Evolutionary conservation across 2,113 vertebrate genomes (phyloP).

Genomic region (Rhinogobius similis): DNA sequence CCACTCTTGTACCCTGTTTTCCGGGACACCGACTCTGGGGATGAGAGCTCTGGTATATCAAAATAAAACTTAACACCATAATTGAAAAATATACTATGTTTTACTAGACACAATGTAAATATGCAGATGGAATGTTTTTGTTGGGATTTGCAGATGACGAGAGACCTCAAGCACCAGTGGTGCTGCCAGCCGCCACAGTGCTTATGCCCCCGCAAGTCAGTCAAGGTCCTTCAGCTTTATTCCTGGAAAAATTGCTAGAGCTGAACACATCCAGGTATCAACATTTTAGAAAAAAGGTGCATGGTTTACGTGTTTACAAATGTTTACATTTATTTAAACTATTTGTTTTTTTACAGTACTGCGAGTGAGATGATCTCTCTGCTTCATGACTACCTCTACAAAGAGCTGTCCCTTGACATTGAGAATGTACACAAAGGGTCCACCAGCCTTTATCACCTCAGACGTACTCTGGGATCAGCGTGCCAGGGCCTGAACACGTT

Average conservation of each 20-base stretch:
- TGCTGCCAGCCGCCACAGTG: constrained; percentile 24
- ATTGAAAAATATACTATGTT: neutral
- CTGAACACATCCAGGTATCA: constrained; percentile 77
- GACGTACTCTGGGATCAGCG: constrained; percentile 70
- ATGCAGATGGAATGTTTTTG: neutral
- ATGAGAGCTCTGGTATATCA: constrained; percentile 80
- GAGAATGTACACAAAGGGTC: constrained; percentile 78
- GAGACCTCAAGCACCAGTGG: constrained; percentile 40
- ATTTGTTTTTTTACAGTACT: constrained; percentile 57
- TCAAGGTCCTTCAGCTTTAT: constrained; percentile 55
- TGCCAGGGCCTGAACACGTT: constrained; percentile 84
- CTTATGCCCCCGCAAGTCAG: constrained; percentile 38
- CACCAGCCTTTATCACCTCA: constrained; percentile 76
- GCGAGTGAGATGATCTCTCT: constrained; percentile 75
- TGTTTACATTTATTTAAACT: neutral
- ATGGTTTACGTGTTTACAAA: neutral
- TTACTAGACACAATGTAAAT: neutral
- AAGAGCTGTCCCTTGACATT: constrained; percentile 79
- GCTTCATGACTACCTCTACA: constrained; percentile 82
- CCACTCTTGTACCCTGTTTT: constrained; percentile 81
- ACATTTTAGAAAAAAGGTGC: neutral
- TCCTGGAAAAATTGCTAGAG: constrained; percentile 82
- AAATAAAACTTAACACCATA: neutral
- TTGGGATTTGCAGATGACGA: constrained; percentile 74
- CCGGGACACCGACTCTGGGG: constrained; percentile 57